Percentiles rank a stretch among this genome's conserved stretches.
phyloP scores from a whole-genome alignment of 2,888 invertebrate species.

The Balanococcus diminutus region DNA sequence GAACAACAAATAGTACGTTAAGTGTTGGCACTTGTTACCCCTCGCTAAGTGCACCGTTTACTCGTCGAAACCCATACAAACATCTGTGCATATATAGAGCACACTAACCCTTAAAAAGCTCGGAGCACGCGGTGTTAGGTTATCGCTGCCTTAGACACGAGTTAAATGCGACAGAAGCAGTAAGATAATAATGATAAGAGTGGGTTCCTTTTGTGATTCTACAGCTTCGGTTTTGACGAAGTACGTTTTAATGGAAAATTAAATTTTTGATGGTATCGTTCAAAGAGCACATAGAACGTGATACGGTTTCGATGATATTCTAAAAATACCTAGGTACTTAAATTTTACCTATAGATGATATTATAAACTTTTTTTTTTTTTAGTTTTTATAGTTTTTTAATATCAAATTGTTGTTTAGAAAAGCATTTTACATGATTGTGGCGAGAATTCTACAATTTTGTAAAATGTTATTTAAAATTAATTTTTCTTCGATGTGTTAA shows the following conservation, averaged over 20 bases:
- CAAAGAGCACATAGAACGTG: not conserved
- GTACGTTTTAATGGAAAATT: not conserved
- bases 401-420: too few species aligned
- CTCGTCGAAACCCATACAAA: not conserved
- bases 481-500: too few species aligned
- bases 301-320: not conserved
- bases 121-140: not conserved
- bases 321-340: not conserved
- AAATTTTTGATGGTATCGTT: not conserved
- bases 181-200: not conserved
- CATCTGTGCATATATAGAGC: not conserved
- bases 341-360: too few species aligned
- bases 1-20: slow-evolving; percentile 25
- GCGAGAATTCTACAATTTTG: too few species aligned
- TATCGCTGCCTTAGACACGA: not conserved
- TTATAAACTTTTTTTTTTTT: too few species aligned
- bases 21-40: slow-evolving; percentile 14
- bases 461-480: too few species aligned
- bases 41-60: not conserved
- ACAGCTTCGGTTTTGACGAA: not conserved
- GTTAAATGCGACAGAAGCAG: too few species aligned
- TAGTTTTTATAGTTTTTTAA: too few species aligned
- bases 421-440: too few species aligned
- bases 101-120: not conserved
- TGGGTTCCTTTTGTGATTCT: not conserved